Base-by-base conservation (phyloP, 2,113 vertebrate species). In the Mormyrus iriodes region DNA sequence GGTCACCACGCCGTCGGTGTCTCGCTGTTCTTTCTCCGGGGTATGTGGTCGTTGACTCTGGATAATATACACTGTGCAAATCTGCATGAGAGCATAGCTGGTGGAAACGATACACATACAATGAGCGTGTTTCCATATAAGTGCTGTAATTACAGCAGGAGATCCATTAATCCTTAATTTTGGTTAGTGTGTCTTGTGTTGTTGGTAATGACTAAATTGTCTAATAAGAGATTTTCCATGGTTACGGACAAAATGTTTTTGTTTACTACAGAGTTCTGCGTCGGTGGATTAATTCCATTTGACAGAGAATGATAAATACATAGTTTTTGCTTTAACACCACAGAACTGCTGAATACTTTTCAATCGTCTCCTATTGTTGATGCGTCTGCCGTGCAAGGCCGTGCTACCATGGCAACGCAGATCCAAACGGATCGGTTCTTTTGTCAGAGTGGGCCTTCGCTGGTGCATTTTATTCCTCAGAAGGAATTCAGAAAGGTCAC, bases 381-480 rank as follows among this genome's bases (percentile, higher is more conserved):
- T 21, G 31, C 44, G 39, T 52, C 39, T 17, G 27, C 31, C n/a
- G 76, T 35, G 35, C 87, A 88, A 88, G 83, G 90, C 84, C 61
- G 12, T 8, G 58, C 90, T 90, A 58, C 90, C 88, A 90, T 90
- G 85, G 90, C 88, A 90, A 90, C 88, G 17, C 88, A 46, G 31
- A 24, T 51, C 31, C 19, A n/a, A 55, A 49, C 61, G 27, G 9
- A 76, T 51, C 9, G 2, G 44, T 46, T 46, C 88, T 90, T 90
- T 86, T 69, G 90, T 73, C 13, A 21, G 84, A 73, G 48, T 21
- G 49, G 24, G 61, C 35, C 82, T 73, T 76, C 13, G 44, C 73
- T 44, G 53, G 13, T 24, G 21, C 35, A 3, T 15, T 86, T 35
- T 19, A 0, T 86, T 55, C 35, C 88, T 48, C 48, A 9, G 69